Evolutionary conservation across 2,113 vertebrate species (phyloP).

Genomic region (Penelope pileata): DNA sequence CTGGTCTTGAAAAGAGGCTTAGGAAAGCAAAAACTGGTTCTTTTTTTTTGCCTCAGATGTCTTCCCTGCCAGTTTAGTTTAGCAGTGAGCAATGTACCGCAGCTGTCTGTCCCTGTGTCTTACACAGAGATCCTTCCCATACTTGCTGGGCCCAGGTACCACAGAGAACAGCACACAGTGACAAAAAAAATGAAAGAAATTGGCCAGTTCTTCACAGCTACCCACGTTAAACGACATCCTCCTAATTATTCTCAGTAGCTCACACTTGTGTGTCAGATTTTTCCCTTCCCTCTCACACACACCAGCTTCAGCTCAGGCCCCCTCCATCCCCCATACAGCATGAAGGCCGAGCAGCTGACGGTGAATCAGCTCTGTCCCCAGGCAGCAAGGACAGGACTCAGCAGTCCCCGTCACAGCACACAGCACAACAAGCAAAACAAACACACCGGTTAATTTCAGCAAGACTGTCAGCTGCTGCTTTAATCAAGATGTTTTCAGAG

Average conservation of each 20-base stretch:
- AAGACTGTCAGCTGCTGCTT: not conserved
- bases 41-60: accelerated
- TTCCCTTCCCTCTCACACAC: not conserved
- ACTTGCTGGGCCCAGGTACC: not conserved
- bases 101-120: accelerated
- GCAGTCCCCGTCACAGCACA: not conserved
- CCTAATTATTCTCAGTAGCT: not conserved
- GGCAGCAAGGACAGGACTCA: not conserved
- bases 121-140: too few species aligned
- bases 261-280: not conserved
- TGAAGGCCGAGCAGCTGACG: not conserved
- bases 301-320: accelerated
- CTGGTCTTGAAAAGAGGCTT: not conserved
- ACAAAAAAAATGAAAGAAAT: accelerated
- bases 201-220: not conserved
- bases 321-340: not conserved
- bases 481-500: not conserved
- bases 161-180: not conserved
- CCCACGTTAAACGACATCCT: not conserved
- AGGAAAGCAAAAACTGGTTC: not conserved
- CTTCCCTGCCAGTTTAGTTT: not conserved
- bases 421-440: not conserved
- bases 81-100: not conserved
- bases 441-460: not conserved
- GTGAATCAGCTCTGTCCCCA: not conserved